Evolutionary conservation across 1,140 invertebrate species (phyloP), one percentile per base, ranked within the genome.

Genomic region (Liolophura sinensis): DNA sequence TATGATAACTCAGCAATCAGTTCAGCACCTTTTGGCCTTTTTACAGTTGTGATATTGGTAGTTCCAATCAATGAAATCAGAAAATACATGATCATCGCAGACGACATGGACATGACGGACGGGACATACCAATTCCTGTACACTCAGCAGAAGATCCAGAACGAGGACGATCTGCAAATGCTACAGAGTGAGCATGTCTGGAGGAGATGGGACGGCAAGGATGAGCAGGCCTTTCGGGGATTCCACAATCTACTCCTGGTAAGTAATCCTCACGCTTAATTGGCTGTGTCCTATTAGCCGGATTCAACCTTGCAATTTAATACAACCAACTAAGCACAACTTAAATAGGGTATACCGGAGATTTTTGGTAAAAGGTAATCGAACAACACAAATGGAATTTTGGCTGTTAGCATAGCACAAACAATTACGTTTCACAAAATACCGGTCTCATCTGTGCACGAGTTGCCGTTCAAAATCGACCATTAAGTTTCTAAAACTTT

Each of bases 41-140:
- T 71, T 71, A 14, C 51, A 74, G 73, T 75, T 22, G 70, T 77
- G 16, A 59, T 77, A 7, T 50, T 77, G 24, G 62, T 77, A 4
- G 63, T 77, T 16, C 73, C 75, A 18, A 61, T 62, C 20, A 25
- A 47, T 0, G 63, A 71, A 40, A 57, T 77, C 0, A 52, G 75
- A 15, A 46, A 55, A 0, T 77, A 73, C 55, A 68, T 77, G 66
- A 48, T 77, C 18, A 58, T 66, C 15, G 69, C 69, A 4, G 59
- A 73, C 55, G 67, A 66, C 50, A 51, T 68, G 56, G 66, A 68
- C 1, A 77, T 77, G 75, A 67, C 71, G 15, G 56, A 60, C 24
- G 75, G 75, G 14, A 73, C 71, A 14, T 77, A 73, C 63, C 75
- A 77, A 62, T 77, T 74, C 64, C 65, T 77, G 15, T 77, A 62